Evolutionary conservation across 2,797 vertebrate species (phyloP), one percentile per base, ranked within the genome.

Genomic region (Tenualosa thibaudeaui): DNA sequence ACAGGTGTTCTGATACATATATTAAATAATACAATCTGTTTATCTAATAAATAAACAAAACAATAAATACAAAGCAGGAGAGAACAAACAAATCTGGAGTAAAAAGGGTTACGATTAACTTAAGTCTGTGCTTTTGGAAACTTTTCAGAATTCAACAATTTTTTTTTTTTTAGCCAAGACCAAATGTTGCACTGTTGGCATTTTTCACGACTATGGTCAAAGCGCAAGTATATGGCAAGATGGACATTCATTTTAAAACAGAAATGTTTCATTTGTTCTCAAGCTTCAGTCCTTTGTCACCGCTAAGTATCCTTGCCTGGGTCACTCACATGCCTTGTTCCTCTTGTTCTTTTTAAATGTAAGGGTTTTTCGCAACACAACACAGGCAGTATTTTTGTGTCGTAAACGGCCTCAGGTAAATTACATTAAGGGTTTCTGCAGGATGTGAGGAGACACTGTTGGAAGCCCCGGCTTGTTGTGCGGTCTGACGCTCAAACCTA

Each of bases 301-400:
- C 17, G 1, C 24, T 65, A 19, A 78, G 71, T 22, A 22, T 22
- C 71, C 37, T 37, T 37, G 65, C 54, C 49, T 85, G 68, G 15
- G 56, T 75, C 75, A 65, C 71, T 81, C 49, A 49, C 82, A 10
- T 26, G 15, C 49, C 17, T 26, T 13, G 26, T 82, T 81, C 71
- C 62, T 50, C 58, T 84, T 81, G 46, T 62, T 65, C 75, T 81
- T 24, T 81, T 65, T 24, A 40, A 86, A 78, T 46, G 54, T 62
- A 50, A 40, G 49, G 43, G 81, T 83, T 81, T 75, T 71, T 82
- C 84, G 86, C 86, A 81, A 86, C 83, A 87, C 86, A 82, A 86
- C 85, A 86, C 82, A 87, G 85, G 71, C 85, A 83, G 84, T 85
- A 84, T 82, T 85, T 84, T 84, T 88, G 83, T 83, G 86, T 87